These are phyloP conservation scores for Drosophila burlai DNA, from an alignment of 1,140 invertebrate species.

Conservation along the genomic window DNA sequence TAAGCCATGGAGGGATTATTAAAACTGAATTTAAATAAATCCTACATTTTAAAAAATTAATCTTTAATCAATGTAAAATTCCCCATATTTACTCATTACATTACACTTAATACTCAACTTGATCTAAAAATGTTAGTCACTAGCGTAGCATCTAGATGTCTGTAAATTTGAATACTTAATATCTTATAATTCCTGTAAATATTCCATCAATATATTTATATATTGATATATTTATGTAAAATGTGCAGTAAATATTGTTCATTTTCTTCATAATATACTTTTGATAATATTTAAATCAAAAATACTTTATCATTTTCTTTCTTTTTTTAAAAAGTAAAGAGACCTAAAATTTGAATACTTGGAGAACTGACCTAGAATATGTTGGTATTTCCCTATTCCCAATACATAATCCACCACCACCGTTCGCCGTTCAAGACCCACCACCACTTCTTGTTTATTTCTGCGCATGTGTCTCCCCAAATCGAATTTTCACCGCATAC, in stretches of 20 bases:
- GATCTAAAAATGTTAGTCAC: conserved; percentile 20
- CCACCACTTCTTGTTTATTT: conserved; percentile 31
- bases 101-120: conserved; percentile 17
- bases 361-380: conserved; percentile 23
- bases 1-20: neutral
- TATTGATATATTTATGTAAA: neutral
- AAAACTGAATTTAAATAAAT: neutral
- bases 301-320: too few species aligned
- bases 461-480: conserved; percentile 37
- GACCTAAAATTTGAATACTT: neutral
- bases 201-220: neutral
- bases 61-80: neutral
- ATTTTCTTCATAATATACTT: neutral
- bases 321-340: neutral
- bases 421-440: neutral
- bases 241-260: neutral
- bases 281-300: neutral
- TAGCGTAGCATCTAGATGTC: conserved; percentile 21
- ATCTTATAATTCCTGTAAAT: conserved; percentile 19
- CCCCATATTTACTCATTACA: neutral
- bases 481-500: conserved; percentile 46
- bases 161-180: conserved; percentile 8
- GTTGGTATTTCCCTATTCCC: neutral
- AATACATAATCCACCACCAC: conserved; percentile 22
- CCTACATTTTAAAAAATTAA: neutral